Evolutionary conservation across 2,113 vertebrate species (phyloP), one percentile per base, ranked within the genome.

Genomic region (Procavia capensis): DNA sequence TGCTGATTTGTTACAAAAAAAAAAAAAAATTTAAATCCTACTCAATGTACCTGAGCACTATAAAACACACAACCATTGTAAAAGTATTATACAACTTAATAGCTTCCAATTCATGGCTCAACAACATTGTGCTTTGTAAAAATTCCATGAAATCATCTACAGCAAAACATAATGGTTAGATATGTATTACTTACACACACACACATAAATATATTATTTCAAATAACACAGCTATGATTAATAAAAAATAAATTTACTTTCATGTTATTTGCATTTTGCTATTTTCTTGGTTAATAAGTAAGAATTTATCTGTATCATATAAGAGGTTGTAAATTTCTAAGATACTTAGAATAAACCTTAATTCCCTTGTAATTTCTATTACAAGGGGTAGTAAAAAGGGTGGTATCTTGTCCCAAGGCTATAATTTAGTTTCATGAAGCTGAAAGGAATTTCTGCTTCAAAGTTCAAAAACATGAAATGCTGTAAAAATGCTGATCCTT

Each of bases 1-100:
- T 98, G 98, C 96, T 97, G 95, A 86, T 97, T 94, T 72, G 93
- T 94, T 79, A 84, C 27, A 81, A 70, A 31, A 75, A 64, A 88
- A 83, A 61, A 66, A 85, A 64, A 79, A 45, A 50, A 70, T 90
- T 82, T 64, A 61, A 27, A 85, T 84, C 3, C 25, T 25, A 84
- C 22, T 96, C 57, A 94, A 47, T 41, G 31, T 31, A 68, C 85
- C 9, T 83, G 47, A 92, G 81, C 31, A 85, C 47, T 80, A 79
- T 74, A 85, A 84, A 90, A 63, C 43, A 85, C 6, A 86, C 9
- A 93, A 2, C 45, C 14, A 75, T 34, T 68, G 93, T 36, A 93
- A 45, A 94, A 95, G n/a, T n/a, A n/a, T n/a, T n/a, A n/a, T 41
- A 92, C 16, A 79, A 4, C 11, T 83, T 87, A 90, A 36, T 61